Evolutionary conservation across 2,113 vertebrate species (phyloP), one percentile per base, ranked within the genome.

Genomic region (Benthochromis sp.): DNA sequence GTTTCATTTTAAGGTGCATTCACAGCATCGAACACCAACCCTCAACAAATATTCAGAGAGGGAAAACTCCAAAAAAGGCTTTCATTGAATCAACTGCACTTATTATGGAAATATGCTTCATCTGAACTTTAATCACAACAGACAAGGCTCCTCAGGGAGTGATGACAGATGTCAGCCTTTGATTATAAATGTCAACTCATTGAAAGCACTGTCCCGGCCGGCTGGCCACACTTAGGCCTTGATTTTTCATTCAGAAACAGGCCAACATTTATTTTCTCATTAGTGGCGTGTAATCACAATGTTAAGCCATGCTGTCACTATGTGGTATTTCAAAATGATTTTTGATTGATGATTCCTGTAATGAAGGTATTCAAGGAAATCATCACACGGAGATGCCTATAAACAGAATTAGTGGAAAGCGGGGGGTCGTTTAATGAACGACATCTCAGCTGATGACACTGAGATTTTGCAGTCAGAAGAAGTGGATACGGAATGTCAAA

Each of bases 151-250:
- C 94, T 92, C 10, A 24, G 95, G 93, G 95, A 94, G 86, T 73
- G 73, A 84, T 94, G 95, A 95, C 95, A 95, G 96, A 96, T 95
- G 95, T 95, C 95, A 95, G 85, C 83, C 84, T 96, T 95, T 95
- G 94, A 96, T 95, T 96, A 91, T 92, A 93, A 94, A 96, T 93
- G 95, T 94, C 95, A 95, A 86, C 91, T 86, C 57, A 10, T 84
- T 92, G 85, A 84, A 76, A 90, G 87, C 45, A 53, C 80, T 38
- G 87, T 92, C 91, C 86, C 55, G 47, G 78, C 87, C 78, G 87
- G 87, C 91, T 85, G 29, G 83, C 50, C 73, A 61, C 82, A 71
- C 85, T 83, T 79, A 7, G 71, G 86, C 86, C 90, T 84, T 87
- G 85, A 87, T 92, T 90, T 90, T 88, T 90, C 86, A 89, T 90